Percentiles rank a stretch among this genome's conserved stretches.
These are phyloP conservation scores for Acleris literana DNA, from an alignment of 2,888 invertebrate species.

Conservation along the genomic window DNA sequence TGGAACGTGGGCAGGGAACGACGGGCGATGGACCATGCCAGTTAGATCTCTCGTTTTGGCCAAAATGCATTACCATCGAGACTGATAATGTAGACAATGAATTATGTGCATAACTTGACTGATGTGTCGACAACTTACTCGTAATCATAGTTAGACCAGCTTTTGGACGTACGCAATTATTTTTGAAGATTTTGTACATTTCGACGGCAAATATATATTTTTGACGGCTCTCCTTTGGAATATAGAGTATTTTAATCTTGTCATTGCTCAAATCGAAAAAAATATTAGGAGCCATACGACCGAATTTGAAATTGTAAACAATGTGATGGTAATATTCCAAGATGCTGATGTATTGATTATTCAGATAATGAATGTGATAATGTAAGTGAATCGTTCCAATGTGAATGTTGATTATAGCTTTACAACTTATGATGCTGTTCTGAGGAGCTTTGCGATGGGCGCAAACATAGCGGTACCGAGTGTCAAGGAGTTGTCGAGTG, in stretches of 20 bases:
- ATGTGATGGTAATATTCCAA: slow-evolving; percentile 71
- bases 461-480: slow-evolving; percentile 47
- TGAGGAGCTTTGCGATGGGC: slow-evolving; percentile 38
- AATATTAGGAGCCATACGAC: slow-evolving; percentile 75
- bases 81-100: slow-evolving; percentile 74
- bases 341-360: slow-evolving; percentile 65
- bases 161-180: slow-evolving; percentile 74
- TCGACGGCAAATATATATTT: slow-evolving; percentile 74
- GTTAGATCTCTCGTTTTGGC: slow-evolving; percentile 79
- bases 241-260: slow-evolving; percentile 70
- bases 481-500: slow-evolving; percentile 62
- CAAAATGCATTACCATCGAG: slow-evolving; percentile 81
- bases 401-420: slow-evolving; percentile 61
- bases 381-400: slow-evolving; percentile 67
- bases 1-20: slow-evolving; percentile 51
- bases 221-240: slow-evolving; percentile 80
- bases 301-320: slow-evolving; percentile 69
- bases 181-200: slow-evolving; percentile 73
- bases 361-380: slow-evolving; percentile 77
- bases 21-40: slow-evolving; percentile 65
- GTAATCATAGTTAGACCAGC: slow-evolving; percentile 78
- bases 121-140: slow-evolving; percentile 67
- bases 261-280: slow-evolving; percentile 80
- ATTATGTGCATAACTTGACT: slow-evolving; percentile 22
- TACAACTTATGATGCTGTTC: slow-evolving; percentile 60